phyloP scores from a whole-genome alignment of 1,140 invertebrate species.

The Lepidotrigona ventralis region DNA sequence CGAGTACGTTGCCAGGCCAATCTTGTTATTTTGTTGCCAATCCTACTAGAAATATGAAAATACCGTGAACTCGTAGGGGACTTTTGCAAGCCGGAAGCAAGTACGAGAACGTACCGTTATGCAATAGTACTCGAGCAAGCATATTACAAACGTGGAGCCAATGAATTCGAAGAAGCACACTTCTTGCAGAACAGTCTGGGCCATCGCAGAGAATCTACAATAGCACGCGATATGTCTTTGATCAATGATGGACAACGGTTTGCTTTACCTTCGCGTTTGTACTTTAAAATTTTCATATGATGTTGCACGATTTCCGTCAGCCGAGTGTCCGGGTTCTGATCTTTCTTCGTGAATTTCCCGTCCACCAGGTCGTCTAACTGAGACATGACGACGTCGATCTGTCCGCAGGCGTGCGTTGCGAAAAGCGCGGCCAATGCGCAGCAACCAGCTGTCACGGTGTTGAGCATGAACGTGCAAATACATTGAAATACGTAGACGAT shows the following conservation, averaged over 20 bases:
- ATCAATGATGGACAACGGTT: not conserved
- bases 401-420: conserved; percentile 49
- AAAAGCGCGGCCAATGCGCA: conserved; percentile 54
- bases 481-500: conserved; percentile 50
- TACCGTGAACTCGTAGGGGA: not conserved
- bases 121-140: conserved; percentile 66
- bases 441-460: conserved; percentile 25
- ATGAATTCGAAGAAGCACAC: conserved; percentile 65
- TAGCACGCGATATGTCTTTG: too few species aligned
- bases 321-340: not conserved
- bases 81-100: too few species aligned
- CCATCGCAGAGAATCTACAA: conserved; percentile 34
- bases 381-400: conserved; percentile 56
- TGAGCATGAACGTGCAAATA: conserved; percentile 36
- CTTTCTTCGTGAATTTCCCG: conserved; percentile 4
- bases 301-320: conserved; percentile 42
- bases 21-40: conserved; percentile 57
- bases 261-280: not conserved
- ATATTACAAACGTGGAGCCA: conserved; percentile 64
- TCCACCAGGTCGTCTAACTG: conserved; percentile 46
- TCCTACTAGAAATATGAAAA: conserved; percentile 52
- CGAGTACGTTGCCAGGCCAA: conserved; percentile 52
- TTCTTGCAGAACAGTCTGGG: conserved; percentile 62
- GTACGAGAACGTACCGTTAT: conserved; percentile 59
- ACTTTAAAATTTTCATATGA: conserved; percentile 51